Evolutionary conservation across 2,797 vertebrate species (phyloP).

Genomic region (Falco novaeseelandiae): DNA sequence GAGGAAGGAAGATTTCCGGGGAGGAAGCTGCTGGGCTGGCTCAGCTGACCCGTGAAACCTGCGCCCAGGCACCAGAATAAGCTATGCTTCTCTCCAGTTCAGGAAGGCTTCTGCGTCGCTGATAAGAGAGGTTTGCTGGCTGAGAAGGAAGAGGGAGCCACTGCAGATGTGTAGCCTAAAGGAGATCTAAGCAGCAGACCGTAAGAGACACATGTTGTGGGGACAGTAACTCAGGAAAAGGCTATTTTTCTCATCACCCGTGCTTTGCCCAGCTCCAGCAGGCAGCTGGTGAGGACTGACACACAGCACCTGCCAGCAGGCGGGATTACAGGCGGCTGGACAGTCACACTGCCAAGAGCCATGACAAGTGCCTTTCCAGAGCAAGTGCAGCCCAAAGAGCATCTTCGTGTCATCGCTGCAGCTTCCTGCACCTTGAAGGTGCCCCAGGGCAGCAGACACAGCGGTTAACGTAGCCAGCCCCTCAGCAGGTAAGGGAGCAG

Average conservation of each 20-base stretch:
- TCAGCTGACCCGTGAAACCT: not conserved
- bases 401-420: not conserved
- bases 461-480: not conserved
- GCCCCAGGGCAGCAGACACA: not conserved
- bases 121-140: not conserved
- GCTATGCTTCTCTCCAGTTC: not conserved
- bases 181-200: not conserved
- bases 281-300: rapidly evolving
- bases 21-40: not conserved
- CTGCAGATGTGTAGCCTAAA: not conserved
- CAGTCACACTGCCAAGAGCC: not conserved
- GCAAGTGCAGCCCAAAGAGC: not conserved
- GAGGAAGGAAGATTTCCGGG: not conserved
- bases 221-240: not conserved
- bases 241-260: rapidly evolving
- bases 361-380: not conserved
- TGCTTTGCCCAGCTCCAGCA: not conserved
- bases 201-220: rapidly evolving
- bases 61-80: not conserved
- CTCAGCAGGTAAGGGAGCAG: not conserved
- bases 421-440: not conserved
- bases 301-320: not conserved
- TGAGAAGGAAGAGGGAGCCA: not conserved
- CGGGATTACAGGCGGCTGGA: not conserved
- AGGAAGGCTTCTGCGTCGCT: not conserved